Evolutionary conservation across 2,888 invertebrate species (phyloP).

Genomic region (Adelphocoris suturalis): DNA sequence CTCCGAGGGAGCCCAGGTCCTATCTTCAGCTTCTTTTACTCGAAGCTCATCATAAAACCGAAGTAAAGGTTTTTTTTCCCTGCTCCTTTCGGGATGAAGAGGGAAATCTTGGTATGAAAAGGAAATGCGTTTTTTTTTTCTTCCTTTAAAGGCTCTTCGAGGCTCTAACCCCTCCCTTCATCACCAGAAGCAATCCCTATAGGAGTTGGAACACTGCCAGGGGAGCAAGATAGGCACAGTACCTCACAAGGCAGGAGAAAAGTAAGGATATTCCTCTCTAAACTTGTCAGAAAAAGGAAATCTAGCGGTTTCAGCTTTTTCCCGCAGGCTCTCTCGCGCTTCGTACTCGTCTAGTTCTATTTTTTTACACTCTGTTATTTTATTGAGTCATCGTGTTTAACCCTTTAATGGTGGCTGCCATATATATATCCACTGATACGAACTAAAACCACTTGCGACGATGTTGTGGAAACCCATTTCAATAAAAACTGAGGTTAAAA

Average conservation of each 20-base stretch:
- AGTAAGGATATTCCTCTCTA: conserved; percentile 10
- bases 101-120: conserved; percentile 9
- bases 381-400: too few species aligned
- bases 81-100: neutral
- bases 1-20: too few species aligned
- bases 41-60: conserved; percentile 29
- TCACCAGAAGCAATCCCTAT: conserved; percentile 36
- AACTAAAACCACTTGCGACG: too few species aligned
- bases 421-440: too few species aligned
- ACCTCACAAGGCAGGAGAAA: neutral
- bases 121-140: conserved; percentile 9
- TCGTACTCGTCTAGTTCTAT: neutral
- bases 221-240: neutral
- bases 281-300: conserved; percentile 8
- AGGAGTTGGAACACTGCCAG: conserved; percentile 12
- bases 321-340: neutral
- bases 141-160: conserved; percentile 1
- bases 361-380: neutral
- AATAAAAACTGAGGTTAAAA: too few species aligned
- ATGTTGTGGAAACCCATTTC: too few species aligned
- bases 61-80: neutral
- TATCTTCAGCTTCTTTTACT: neutral
- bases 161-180: neutral
- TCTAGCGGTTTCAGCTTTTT: conserved; percentile 22
- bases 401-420: too few species aligned